Base-by-base conservation (phyloP, 2,888 invertebrate species). In the Anagyrus pseudococci region DNA sequence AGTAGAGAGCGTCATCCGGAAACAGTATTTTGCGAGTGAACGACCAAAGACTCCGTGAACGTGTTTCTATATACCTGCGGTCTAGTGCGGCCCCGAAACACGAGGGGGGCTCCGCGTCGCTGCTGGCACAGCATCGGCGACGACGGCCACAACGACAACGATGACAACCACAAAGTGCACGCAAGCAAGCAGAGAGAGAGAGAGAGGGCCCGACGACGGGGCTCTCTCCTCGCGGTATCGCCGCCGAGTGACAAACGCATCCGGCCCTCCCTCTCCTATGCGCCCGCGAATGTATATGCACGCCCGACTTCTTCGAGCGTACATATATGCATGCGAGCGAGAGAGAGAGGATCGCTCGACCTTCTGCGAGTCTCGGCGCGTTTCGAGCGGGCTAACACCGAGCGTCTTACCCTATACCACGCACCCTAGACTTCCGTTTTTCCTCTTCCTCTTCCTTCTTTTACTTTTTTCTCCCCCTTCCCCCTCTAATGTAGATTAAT, bases 31-130 rank as follows among this genome's bases (percentile, higher is more conserved):
- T 52, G 62, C 66, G 62, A 66, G 66, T 62, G 59, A 53, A 76
- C 73, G 73, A 78, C 79, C 79, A 79, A 79, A 79, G 79, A 66
- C 66, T 66, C 66, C 58, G 48, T 60, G 52, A 53, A 62, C 44
- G 58, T 66, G 58, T 55, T 33, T 43, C 33, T 37, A 6, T 17
- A 46, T 7, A 40, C 7, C 3, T 7, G 25, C n/a, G n/a, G n/a
- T n/a, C n/a, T n/a, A n/a, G n/a, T n/a, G n/a, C n/a, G n/a, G n/a
- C n/a, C n/a, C n/a, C n/a, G n/a, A n/a, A n/a, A n/a, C n/a, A n/a
- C n/a, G n/a, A n/a, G n/a, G n/a, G n/a, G n/a, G n/a, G n/a, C n/a
- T n/a, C n/a, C n/a, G n/a, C n/a, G n/a, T n/a, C n/a, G n/a, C n/a
- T 48, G 54, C 43, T n/a, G 53, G 23, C 13, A n/a, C 10, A 25